Evolutionary conservation across 2,113 vertebrate species (phyloP).

Genomic region (Anolis carolinensis): DNA sequence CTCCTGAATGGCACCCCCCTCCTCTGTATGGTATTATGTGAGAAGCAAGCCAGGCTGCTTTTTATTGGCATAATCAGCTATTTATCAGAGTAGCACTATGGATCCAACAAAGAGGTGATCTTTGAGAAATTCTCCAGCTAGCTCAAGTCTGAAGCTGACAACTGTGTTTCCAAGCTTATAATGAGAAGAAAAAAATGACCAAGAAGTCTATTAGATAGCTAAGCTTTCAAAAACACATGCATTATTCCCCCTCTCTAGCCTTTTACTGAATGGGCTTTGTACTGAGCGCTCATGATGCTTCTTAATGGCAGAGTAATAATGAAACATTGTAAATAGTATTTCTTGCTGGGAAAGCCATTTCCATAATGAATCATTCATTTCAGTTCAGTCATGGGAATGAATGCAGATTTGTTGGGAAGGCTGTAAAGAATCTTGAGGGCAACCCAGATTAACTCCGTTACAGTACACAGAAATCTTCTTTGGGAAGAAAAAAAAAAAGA

Average conservation of each 20-base stretch:
- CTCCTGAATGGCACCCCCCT: conserved; percentile 3
- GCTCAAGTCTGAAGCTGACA: background rate
- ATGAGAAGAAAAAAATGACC: conserved; percentile 38
- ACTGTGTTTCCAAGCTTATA: conserved; percentile 9
- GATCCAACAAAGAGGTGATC: background rate
- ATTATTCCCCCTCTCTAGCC: background rate
- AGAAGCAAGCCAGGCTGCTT: conserved; percentile 31
- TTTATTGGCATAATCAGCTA: conserved; percentile 40
- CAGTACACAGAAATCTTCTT: conserved; percentile 7
- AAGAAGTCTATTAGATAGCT: background rate
- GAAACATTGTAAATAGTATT: conserved; percentile 31
- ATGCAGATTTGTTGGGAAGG: conserved; percentile 16
- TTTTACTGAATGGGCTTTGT: conserved; percentile 7
- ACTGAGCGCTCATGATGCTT: conserved; percentile 3
- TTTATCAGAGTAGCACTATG: conserved; percentile 13
- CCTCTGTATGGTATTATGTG: conserved; percentile 8
- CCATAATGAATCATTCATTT: conserved; percentile 28
- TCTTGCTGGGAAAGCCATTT: conserved; percentile 17
- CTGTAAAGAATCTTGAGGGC: conserved; percentile 8
- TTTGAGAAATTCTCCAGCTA: conserved; percentile 20
- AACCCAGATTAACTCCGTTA: background rate
- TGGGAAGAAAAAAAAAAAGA: background rate
- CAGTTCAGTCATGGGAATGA: background rate
- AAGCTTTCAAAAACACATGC: conserved; percentile 13
- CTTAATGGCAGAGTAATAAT: conserved; percentile 27